These are phyloP conservation scores for Phacellophora camtschatica DNA, from an alignment of 30 jellyfish, hydroid and myxozoan genomes.

Conservation along the genomic window DNA sequence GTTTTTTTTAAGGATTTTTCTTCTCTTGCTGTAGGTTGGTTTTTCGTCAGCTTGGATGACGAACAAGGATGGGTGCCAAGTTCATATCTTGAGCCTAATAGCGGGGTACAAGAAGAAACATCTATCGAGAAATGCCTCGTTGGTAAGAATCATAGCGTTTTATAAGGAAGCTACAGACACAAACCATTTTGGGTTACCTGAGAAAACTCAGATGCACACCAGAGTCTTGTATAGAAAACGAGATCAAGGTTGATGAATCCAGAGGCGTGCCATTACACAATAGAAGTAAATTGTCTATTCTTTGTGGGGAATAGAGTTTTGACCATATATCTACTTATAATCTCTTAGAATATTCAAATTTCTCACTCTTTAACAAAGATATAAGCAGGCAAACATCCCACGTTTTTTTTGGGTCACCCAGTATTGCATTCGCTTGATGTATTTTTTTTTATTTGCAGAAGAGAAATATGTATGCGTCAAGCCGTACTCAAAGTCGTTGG, in stretches of 20 bases:
- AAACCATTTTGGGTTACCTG: too few relatives aligned
- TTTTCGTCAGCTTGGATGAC: constrained; percentile 89
- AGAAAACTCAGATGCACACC: too few relatives aligned
- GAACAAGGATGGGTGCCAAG: constrained; percentile 99
- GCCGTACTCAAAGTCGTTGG: constrained; percentile 66
- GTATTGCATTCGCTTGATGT: too few relatives aligned
- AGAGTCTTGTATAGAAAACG: too few relatives aligned
- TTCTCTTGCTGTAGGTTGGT: constrained; percentile 71
- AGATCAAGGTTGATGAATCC: background rate
- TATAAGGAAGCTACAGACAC: too few relatives aligned
- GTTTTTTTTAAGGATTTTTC: background rate
- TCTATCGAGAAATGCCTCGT: constrained; percentile 22
- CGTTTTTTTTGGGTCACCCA: too few relatives aligned
- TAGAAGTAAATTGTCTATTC: too few relatives aligned
- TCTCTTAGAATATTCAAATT: background rate
- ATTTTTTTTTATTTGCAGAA: constrained; percentile 11
- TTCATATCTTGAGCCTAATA: constrained; percentile 86
- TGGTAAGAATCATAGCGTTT: constrained; percentile 1
- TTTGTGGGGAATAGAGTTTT: too few relatives aligned
- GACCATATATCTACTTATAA: background rate
- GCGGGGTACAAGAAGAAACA: constrained; percentile 47
- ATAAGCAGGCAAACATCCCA: background rate
- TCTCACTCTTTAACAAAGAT: background rate
- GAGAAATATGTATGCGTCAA: constrained; percentile 73
- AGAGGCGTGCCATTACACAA: background rate